phyloP scores from a whole-genome alignment of 2,888 invertebrate species.

The Dermolepida albohirtum region DNA sequence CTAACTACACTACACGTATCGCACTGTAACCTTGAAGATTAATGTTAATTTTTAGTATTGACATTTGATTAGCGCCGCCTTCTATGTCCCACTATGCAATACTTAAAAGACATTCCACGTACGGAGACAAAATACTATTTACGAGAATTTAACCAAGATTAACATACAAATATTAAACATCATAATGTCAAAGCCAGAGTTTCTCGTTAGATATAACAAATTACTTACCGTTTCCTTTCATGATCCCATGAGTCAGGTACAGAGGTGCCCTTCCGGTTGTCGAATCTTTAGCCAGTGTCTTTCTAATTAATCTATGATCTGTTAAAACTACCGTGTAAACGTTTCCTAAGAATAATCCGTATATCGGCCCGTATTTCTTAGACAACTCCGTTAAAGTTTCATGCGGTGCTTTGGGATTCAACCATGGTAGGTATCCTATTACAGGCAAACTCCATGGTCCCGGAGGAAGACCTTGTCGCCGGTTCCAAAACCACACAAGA shows the following conservation, averaged over 20 bases:
- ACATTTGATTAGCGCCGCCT: too few relatives aligned
- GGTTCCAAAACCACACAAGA: slow-evolving; percentile 43
- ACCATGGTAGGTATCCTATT: slow-evolving; percentile 81
- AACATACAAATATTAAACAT: too few relatives aligned
- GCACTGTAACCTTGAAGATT: too few relatives aligned
- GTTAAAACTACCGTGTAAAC: slow-evolving; percentile 82
- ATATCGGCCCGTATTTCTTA: slow-evolving; percentile 79
- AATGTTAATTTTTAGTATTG: too few relatives aligned
- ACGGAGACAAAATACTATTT: too few relatives aligned
- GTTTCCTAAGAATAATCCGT: slow-evolving; percentile 79
- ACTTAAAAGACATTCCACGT: too few relatives aligned
- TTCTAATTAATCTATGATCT: slow-evolving; percentile 78
- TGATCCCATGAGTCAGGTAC: slow-evolving; percentile 86
- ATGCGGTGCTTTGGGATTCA: slow-evolving; percentile 78
- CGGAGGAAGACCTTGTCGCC: slow-evolving; percentile 71
- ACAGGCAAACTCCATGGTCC: slow-evolving; percentile 85
- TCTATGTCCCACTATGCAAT: too few relatives aligned
- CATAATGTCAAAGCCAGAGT: too few relatives aligned
- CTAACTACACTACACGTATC: too few relatives aligned
- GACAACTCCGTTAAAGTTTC: slow-evolving; percentile 75
- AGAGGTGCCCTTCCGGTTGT: slow-evolving; percentile 85
- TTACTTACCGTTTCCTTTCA: slow-evolving; percentile 85
- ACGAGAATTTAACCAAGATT: too few relatives aligned
- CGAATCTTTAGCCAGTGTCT: slow-evolving; percentile 78
- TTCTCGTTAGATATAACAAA: not conserved